Evolutionary conservation across 2,888 invertebrate species (phyloP).

Genomic region (Coremacera marginata): DNA sequence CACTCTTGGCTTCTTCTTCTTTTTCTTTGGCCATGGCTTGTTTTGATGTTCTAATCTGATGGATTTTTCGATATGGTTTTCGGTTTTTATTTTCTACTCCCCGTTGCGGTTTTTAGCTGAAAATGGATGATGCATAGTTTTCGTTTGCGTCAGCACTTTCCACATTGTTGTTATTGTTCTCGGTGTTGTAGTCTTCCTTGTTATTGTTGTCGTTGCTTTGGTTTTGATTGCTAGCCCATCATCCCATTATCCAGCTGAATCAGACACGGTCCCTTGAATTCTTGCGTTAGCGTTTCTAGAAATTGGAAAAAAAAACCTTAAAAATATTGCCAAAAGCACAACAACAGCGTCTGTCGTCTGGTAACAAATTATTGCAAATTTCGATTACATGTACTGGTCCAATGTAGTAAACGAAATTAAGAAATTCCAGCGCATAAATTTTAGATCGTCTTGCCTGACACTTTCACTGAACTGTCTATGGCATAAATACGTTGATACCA

Average conservation of each 20-base stretch:
- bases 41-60: slow-evolving; percentile 45
- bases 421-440: too few species aligned
- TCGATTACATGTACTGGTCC: too few species aligned
- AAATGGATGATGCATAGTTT: slow-evolving; percentile 27
- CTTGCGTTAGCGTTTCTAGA: background rate
- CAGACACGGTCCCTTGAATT: background rate
- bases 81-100: background rate
- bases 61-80: slow-evolving; percentile 42
- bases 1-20: background rate
- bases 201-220: background rate
- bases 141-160: slow-evolving; percentile 27
- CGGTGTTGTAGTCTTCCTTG: slow-evolving; percentile 6
- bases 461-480: too few species aligned
- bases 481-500: too few species aligned
- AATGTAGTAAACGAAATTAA: too few species aligned
- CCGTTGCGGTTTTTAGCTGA: slow-evolving; percentile 22
- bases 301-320: background rate
- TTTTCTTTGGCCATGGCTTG: slow-evolving; percentile 10
- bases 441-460: too few species aligned
- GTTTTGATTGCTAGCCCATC: background rate
- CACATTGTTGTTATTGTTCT: slow-evolving; percentile 14
- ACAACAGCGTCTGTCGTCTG: background rate
- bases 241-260: background rate
- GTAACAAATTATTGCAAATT: too few species aligned
- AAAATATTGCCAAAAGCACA: background rate